phyloP scores from a whole-genome alignment of 2,797 vertebrate species.

The Onychomys leucogaster region DNA sequence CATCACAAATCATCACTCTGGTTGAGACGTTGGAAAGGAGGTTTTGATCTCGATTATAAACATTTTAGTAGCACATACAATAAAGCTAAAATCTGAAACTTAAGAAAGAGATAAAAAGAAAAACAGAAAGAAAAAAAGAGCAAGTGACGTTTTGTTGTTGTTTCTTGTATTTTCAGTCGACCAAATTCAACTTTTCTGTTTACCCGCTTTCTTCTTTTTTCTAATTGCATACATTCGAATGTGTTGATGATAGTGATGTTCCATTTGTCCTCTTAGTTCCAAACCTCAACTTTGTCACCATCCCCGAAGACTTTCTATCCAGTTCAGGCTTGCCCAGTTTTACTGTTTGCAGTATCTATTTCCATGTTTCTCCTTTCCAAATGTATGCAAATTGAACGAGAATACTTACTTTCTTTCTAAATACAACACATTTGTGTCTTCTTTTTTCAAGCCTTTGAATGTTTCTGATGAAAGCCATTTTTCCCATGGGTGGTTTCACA shows the following conservation, averaged over 20 bases:
- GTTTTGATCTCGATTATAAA: background rate
- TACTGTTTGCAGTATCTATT: background rate
- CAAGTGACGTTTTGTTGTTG: background rate
- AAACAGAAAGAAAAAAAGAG: background rate
- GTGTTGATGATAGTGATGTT: background rate
- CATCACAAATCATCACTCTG: slow-evolving; percentile 7
- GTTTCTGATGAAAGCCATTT: background rate
- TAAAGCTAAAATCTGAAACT: background rate
- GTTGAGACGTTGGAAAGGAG: background rate
- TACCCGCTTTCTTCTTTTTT: background rate
- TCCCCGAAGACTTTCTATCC: background rate
- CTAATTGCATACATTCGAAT: background rate
- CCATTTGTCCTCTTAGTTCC: background rate
- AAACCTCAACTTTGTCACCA: background rate
- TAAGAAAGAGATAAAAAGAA: background rate
- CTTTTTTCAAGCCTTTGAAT: background rate
- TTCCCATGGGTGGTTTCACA: background rate
- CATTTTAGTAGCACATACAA: background rate
- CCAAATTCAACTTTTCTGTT: background rate
- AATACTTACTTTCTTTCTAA: background rate
- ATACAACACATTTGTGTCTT: background rate
- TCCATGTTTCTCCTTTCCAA: background rate
- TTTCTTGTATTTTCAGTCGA: background rate
- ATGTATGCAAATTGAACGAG: background rate
- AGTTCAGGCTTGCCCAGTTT: background rate